phyloP scores from a whole-genome alignment of 2,797 vertebrate genomes.

The Varecia variegata region DNA sequence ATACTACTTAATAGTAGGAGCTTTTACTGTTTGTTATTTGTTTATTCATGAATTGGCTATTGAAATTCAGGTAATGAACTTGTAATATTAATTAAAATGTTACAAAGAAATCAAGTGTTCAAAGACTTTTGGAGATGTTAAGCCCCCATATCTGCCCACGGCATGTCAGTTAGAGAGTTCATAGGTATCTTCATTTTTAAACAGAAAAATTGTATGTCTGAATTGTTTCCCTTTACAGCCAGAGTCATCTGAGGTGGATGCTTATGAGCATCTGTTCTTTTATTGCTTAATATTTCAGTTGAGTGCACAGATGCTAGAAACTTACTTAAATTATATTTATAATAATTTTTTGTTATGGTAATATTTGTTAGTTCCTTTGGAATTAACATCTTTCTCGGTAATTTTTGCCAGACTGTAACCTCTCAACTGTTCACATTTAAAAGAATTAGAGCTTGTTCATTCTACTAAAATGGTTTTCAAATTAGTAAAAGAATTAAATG shows the following conservation, averaged over 20 bases:
- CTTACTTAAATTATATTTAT: neutral
- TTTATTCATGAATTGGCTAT: conserved; percentile 40
- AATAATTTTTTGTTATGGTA: conserved; percentile 15
- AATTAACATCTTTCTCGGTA: conserved; percentile 14
- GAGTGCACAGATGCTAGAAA: conserved; percentile 5
- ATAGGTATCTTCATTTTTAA: neutral
- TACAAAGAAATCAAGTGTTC: neutral
- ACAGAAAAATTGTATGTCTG: neutral
- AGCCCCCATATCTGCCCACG: neutral
- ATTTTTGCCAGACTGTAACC: neutral
- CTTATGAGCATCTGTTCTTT: neutral
- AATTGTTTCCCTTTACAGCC: neutral
- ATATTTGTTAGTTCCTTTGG: neutral
- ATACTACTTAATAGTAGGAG: conserved; percentile 29
- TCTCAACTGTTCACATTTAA: neutral
- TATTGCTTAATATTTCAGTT: neutral
- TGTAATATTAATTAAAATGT: conserved; percentile 52
- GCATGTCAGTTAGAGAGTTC: neutral
- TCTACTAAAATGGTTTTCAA: neutral
- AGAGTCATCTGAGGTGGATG: neutral
- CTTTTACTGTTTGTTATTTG: conserved; percentile 55
- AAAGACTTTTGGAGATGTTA: conserved; percentile 23
- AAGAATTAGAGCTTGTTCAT: neutral
- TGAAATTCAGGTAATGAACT: conserved; percentile 50
- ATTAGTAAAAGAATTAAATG: neutral